phyloP scores from a whole-genome alignment of 2,113 vertebrate genomes.

The Cygnus atratus region DNA sequence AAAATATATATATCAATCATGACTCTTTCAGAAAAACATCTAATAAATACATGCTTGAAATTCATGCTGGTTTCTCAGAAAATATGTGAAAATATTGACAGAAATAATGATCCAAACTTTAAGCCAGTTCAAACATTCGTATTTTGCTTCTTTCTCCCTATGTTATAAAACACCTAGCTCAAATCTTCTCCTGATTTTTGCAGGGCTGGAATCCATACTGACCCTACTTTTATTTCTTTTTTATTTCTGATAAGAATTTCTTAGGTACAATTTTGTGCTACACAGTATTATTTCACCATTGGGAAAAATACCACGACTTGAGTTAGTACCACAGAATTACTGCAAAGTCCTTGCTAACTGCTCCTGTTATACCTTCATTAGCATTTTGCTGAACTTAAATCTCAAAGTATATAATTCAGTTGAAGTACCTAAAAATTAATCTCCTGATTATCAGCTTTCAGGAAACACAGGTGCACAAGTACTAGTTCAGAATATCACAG shows the following conservation, averaged over 20 bases:
- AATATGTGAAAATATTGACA: not conserved
- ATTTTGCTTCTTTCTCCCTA: not conserved
- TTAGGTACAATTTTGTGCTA: not conserved
- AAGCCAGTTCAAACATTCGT: not conserved
- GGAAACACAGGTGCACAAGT: slow-evolving; percentile 2
- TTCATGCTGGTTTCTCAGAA: not conserved
- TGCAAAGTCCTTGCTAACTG: not conserved
- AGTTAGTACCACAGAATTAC: not conserved
- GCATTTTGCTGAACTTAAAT: slow-evolving; percentile 23
- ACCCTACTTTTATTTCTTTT: not conserved
- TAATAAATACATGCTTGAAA: not conserved
- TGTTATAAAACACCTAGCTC: not conserved
- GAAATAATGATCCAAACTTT: not conserved
- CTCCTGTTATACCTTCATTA: not conserved
- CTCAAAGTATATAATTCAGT: not conserved
- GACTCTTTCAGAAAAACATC: not conserved
- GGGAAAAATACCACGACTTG: not conserved
- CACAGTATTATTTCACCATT: not conserved
- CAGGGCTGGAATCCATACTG: not conserved
- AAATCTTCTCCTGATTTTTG: not conserved
- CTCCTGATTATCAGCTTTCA: slow-evolving; percentile 27
- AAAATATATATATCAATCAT: not conserved
- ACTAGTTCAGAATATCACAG: not conserved
- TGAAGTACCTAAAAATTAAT: slow-evolving; percentile 9
- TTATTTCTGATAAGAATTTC: not conserved